Evolutionary conservation across 2,888 invertebrate genomes (phyloP).

Genomic region (Cosmopolites sordidus): DNA sequence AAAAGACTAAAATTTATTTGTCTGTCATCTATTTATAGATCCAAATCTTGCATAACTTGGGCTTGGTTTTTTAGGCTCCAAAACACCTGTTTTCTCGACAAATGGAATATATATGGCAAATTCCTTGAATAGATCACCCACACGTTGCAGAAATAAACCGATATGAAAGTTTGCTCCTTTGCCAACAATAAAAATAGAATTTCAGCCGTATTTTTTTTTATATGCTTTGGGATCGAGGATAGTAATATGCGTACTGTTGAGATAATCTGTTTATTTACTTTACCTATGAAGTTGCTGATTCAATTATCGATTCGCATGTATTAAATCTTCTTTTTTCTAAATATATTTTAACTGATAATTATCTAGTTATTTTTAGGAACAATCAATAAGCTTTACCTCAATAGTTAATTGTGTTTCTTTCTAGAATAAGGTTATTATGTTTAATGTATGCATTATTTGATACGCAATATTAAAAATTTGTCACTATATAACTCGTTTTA

Average conservation of each 20-base stretch:
- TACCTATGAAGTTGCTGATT: background rate
- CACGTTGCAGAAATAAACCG: constrained; percentile 10
- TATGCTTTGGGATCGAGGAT: no score
- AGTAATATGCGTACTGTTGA: background rate
- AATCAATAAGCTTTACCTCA: no score
- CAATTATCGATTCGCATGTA: background rate
- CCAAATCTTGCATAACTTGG: no score
- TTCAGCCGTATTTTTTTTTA: background rate
- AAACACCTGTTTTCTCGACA: no score
- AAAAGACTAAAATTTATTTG: no score
- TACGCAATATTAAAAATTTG: no score
- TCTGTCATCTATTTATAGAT: no score
- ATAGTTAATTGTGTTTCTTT: no score
- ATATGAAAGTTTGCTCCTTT: background rate
- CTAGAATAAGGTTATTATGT: no score
- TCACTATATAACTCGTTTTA: no score
- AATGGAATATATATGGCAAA: background rate
- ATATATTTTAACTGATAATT: background rate
- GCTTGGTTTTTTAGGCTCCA: no score
- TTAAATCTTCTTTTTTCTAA: background rate
- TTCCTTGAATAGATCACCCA: constrained; percentile 16
- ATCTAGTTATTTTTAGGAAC: background rate
- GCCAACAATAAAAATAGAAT: constrained; percentile 12
- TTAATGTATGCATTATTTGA: no score
- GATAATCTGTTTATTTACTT: constrained; percentile 4